Evolutionary conservation across 2,888 invertebrate species (phyloP).

Genomic region (Noctuana brunneofusca): DNA sequence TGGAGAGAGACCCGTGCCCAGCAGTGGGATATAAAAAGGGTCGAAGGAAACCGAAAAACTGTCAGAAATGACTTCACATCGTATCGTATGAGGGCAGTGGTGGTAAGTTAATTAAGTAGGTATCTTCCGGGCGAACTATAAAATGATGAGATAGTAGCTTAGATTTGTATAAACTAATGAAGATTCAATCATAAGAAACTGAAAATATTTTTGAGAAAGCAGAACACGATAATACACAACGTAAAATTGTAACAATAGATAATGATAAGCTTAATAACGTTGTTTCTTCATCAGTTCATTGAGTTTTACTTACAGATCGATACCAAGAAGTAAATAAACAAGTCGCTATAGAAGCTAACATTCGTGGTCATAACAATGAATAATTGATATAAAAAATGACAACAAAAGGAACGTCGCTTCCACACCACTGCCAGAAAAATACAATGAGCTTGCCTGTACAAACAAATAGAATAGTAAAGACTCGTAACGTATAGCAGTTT

Average conservation of each 20-base stretch:
- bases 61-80: too few species aligned
- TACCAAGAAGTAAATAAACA: constrained; percentile 30
- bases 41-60: too few species aligned
- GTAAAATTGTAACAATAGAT: background rate
- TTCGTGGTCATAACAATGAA: constrained; percentile 39
- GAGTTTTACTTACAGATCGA: constrained; percentile 31
- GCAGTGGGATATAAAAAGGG: too few species aligned
- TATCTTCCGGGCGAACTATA: too few species aligned
- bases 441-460: constrained; percentile 31
- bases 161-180: constrained; percentile 45
- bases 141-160: too few species aligned
- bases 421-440: constrained; percentile 35
- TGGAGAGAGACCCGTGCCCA: too few species aligned
- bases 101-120: too few species aligned
- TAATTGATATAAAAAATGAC: constrained; percentile 27
- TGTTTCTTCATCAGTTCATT: constrained; percentile 46
- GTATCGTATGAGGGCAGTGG: too few species aligned
- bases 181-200: constrained; percentile 49
- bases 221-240: background rate
- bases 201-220: background rate
- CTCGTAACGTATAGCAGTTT: constrained; percentile 16
- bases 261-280: constrained; percentile 14
- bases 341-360: constrained; percentile 18
- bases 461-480: constrained; percentile 23
- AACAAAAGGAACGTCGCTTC: constrained; percentile 40